Conservation (phyloP, 2,888 invertebrate genomes). For the Dorcus hopei region DNA sequence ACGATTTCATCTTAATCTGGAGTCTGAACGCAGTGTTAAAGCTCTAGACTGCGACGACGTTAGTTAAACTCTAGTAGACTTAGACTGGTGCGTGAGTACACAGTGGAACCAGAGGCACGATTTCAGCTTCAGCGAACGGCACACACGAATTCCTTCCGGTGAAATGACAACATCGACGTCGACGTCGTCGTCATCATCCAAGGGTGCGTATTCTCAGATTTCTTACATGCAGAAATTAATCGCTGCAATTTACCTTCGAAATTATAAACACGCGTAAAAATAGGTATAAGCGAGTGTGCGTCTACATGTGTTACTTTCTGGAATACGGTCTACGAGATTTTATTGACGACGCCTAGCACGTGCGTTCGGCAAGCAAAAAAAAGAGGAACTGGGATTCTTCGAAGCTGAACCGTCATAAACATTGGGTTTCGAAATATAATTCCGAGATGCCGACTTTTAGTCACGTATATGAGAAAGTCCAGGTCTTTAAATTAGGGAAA, state of each 20-base stretch:
- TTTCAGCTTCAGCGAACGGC: too few species aligned
- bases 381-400: not conserved
- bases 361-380: not conserved
- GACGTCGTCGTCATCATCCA: too few species aligned
- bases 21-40: constrained; percentile 1
- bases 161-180: too few species aligned
- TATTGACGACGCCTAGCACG: constrained; percentile 1
- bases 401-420: too few species aligned
- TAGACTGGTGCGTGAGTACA: not conserved
- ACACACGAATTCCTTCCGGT: too few species aligned
- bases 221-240: too few species aligned
- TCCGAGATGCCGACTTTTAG: too few species aligned
- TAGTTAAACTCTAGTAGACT: constrained; percentile 1
- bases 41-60: constrained; percentile 1
- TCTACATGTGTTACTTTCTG: constrained; percentile 24
- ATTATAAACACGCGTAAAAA: constrained; percentile 21
- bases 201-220: too few species aligned
- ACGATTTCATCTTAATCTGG: constrained; percentile 8
- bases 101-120: not conserved
- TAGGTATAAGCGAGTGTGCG: constrained; percentile 17
- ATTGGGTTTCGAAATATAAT: too few species aligned
- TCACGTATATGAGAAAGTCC: too few species aligned
- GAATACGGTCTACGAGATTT: constrained; percentile 12
- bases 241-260: too few species aligned
- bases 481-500: too few species aligned